Conservation (phyloP, 2,113 vertebrate genomes). For the Xiphophorus hellerii region DNA sequence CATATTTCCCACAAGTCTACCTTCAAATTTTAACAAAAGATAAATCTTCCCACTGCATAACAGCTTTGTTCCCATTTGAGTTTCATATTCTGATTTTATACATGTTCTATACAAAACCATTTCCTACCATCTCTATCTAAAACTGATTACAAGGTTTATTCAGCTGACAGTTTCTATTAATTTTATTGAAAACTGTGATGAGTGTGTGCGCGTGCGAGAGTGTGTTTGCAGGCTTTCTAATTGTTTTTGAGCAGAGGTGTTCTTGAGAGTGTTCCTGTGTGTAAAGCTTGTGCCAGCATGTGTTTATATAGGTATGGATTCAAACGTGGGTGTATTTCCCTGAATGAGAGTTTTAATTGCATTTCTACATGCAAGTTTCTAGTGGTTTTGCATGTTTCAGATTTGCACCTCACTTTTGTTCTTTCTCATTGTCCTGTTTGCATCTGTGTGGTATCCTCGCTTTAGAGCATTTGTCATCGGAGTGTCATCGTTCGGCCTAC, state of each 20-base stretch:
- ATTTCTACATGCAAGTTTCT: conserved; percentile 12
- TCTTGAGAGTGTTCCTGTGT: not conserved
- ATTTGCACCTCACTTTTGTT: conserved; percentile 19
- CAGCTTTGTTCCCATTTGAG: not conserved
- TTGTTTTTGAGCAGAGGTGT: not conserved
- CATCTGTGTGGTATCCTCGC: conserved; percentile 12
- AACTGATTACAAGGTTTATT: not conserved
- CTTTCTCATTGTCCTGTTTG: conserved; percentile 15
- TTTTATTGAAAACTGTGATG: conserved; percentile 7
- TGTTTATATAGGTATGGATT: conserved; percentile 11
- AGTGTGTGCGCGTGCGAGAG: conserved; percentile 1
- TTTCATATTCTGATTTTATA: not conserved
- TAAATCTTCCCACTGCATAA: not conserved
- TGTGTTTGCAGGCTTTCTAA: not conserved
- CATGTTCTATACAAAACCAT: not conserved
- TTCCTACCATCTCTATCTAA: not conserved
- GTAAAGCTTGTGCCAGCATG: conserved; percentile 2
- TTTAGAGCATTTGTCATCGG: conserved; percentile 33
- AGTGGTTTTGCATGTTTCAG: conserved; percentile 28
- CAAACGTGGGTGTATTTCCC: conserved; percentile 12
- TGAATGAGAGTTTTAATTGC: conserved; percentile 19
- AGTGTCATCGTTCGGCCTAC: conserved; percentile 40
- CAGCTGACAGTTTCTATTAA: not conserved
- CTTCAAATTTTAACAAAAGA: not conserved
- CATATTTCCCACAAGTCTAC: not conserved